These are phyloP conservation scores for Watsonalla binaria DNA, from an alignment of 2,888 invertebrate species.

Conservation along the genomic window DNA sequence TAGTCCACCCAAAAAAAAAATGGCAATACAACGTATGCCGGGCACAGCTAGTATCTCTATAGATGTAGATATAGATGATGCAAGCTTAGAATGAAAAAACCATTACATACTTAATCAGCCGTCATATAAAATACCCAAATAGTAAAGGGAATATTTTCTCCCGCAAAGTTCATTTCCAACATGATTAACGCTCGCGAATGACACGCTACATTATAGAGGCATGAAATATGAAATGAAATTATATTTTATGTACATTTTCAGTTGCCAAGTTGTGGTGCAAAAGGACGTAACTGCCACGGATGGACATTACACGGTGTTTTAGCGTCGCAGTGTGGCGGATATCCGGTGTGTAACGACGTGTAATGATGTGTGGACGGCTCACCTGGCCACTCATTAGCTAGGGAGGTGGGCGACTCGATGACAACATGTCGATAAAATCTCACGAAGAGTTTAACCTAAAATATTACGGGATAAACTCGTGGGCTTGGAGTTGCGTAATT, in stretches of 20 bases:
- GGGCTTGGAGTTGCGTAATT: too few species aligned
- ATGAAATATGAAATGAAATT: constrained; percentile 1
- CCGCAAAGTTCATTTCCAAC: too few species aligned
- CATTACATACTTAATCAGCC: too few species aligned
- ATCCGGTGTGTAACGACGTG: constrained; percentile 60
- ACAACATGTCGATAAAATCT: not conserved
- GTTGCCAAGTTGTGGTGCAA: not conserved
- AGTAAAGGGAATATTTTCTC: too few species aligned
- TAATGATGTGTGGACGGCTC: constrained; percentile 71
- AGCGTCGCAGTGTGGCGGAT: constrained; percentile 51
- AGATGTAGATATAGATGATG: too few species aligned
- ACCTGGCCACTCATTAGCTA: constrained; percentile 69
- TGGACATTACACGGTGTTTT: constrained; percentile 60
- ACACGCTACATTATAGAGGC: not conserved
- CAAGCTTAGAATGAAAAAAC: too few species aligned
- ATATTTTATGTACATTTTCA: constrained; percentile 1
- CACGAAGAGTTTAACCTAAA: too few species aligned
- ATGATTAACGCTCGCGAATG: not conserved
- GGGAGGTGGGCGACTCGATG: constrained; percentile 24
- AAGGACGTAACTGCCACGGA: constrained; percentile 1
- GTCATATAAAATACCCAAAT: too few species aligned
- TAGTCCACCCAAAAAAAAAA: too few species aligned
- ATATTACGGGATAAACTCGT: too few species aligned
- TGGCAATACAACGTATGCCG: too few species aligned
- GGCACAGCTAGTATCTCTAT: too few species aligned